Conservation (phyloP, 2,113 vertebrate genomes). For the Boulengeromyrus knoepffleri region DNA sequence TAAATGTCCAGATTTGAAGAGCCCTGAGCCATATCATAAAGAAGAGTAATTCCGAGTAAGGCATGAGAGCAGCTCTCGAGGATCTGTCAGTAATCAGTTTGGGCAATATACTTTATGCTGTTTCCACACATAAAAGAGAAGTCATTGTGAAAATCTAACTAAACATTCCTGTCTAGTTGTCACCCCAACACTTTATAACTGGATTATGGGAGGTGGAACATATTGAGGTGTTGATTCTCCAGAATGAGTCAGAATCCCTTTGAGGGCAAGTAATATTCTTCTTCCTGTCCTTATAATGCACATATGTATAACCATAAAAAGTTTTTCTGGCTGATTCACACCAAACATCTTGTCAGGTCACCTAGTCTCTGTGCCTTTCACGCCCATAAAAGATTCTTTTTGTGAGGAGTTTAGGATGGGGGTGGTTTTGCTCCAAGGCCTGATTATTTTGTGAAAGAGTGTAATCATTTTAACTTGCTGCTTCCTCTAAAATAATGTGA, state of each 20-base stretch:
- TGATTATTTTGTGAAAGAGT: background rate
- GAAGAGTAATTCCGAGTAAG: background rate
- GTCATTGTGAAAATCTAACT: background rate
- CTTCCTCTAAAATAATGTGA: background rate
- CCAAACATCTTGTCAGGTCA: background rate
- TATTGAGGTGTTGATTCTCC: background rate
- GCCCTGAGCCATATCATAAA: background rate
- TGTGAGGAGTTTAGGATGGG: slow-evolving; percentile 18
- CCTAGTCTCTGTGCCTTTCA: background rate
- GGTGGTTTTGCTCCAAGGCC: slow-evolving; percentile 22
- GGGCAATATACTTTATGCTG: background rate
- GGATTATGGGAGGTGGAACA: background rate
- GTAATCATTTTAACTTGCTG: slow-evolving; percentile 1
- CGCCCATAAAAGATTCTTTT: background rate
- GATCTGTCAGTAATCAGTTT: background rate
- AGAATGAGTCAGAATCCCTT: background rate
- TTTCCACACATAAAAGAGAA: background rate
- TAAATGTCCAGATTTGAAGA: background rate
- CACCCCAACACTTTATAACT: background rate
- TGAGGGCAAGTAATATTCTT: background rate
- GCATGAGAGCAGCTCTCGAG: background rate
- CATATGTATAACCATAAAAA: background rate
- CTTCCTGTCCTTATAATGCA: background rate
- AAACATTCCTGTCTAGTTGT: background rate
- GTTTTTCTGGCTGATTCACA: background rate